Evolutionary conservation across 2,888 invertebrate species (phyloP), one percentile per base, ranked within the genome.

Genomic region (Heliothis peltigera): DNA sequence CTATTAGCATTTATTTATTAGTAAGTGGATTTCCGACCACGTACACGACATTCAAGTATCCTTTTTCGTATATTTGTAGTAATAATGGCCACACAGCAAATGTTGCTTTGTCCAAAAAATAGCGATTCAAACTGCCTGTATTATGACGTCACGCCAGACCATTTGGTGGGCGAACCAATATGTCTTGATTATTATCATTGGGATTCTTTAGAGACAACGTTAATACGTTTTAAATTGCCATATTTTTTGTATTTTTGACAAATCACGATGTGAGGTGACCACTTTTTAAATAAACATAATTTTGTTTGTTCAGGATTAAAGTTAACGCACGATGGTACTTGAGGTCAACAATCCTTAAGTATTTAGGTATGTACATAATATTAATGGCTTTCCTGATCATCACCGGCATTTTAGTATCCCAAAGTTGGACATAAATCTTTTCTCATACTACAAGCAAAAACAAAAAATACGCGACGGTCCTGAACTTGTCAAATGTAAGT

Each of bases 171-270:
- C 53, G 32, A 10, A 32, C 52, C 51, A 61, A 10, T 22, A 19
- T 4, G 19, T n/a, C 32, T 22, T 67, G 32, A 67, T 19, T 18
- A 46, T 49, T 12, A 19, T 17, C 19, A 19, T 39, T 17, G n/a
- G 10, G 44, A 54, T 8, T 55, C 54, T 55, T 68, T 15, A 28
- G 53, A 44, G 22, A 22, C 44, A 17, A 22, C 25, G 47, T 49
- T 68, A 67, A 68, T 68, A 32, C 8, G 44, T 44, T 68, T 68
- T 62, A 68, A 68, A 68, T 62, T 68, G 49, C 35, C 19, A 39
- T 44, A 21, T 44, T 54, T 44, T 48, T 42, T 43, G 35, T 49
- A 6, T 21, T 43, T 47, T 66, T 22, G 19, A 43, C 47, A 48
- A 66, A 52, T 53, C 66, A 67, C 42, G 66, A 60, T 48, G 42